These are phyloP conservation scores for Scleropages formosus DNA, from an alignment of 2,797 vertebrate genomes.

Conservation along the genomic window DNA sequence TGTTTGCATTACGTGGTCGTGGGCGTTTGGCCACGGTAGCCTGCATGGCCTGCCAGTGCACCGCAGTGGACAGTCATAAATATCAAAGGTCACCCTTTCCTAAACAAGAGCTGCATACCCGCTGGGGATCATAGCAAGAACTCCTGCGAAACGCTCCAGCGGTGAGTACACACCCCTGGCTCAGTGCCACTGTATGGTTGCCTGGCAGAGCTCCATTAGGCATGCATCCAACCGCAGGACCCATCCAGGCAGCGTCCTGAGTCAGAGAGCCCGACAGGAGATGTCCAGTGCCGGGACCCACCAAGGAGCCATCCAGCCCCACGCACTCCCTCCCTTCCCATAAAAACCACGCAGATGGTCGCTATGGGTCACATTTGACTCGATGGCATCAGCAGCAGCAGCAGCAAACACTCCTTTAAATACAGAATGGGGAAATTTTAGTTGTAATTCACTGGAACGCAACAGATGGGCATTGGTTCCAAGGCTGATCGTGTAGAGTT, in stretches of 20 bases:
- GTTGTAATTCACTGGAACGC: not conserved
- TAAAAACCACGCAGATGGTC: too few relatives aligned
- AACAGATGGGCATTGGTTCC: not conserved
- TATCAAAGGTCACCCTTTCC: conserved; percentile 1
- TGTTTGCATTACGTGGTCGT: too few relatives aligned
- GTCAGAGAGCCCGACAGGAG: not conserved
- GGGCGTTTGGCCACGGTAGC: too few relatives aligned
- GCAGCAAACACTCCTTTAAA: not conserved
- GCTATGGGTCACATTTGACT: too few relatives aligned
- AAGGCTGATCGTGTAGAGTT: not conserved
- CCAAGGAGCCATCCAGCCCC: not conserved
- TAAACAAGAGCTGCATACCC: not conserved
- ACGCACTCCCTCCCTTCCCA: too few relatives aligned
- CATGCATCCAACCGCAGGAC: too few relatives aligned
- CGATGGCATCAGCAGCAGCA: too few relatives aligned
- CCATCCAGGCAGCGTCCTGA: too few relatives aligned
- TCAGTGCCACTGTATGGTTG: not conserved
- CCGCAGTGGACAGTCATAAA: not conserved
- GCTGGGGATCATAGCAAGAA: not conserved
- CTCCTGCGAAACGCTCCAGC: not conserved
- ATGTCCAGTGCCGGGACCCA: not conserved
- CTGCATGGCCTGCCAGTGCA: not conserved
- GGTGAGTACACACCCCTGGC: not conserved
- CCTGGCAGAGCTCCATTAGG: not conserved
- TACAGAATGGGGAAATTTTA: not conserved